phyloP scores from a whole-genome alignment of 2,888 invertebrate genomes.

The Allacma fusca region DNA sequence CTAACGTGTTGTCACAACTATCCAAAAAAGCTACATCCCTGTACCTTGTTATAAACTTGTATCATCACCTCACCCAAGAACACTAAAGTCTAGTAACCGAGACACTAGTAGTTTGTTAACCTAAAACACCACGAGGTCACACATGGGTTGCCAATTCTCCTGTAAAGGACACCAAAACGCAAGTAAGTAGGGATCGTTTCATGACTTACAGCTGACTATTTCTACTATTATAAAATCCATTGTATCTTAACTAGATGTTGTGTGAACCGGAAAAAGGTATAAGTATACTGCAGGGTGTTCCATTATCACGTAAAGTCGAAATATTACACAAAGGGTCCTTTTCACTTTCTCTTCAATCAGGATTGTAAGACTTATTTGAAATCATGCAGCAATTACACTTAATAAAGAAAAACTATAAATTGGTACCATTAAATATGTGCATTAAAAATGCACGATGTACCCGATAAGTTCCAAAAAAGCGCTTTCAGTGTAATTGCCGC shows the following conservation, averaged over 20 bases:
- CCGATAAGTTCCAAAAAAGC: background rate
- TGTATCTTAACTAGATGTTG: background rate
- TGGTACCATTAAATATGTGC: background rate
- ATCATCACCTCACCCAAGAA: background rate
- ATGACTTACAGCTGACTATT: background rate
- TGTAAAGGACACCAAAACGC: background rate
- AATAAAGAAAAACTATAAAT: background rate
- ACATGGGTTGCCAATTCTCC: background rate
- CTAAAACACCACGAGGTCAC: conserved; percentile 16
- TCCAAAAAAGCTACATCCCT: background rate
- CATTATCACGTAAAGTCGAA: background rate
- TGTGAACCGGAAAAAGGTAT: background rate
- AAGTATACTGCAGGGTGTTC: background rate
- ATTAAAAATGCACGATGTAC: conserved; percentile 1
- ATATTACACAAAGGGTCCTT: background rate
- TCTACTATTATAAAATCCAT: background rate
- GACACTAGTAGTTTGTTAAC: background rate
- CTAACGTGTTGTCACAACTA: conserved; percentile 1
- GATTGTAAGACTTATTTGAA: background rate
- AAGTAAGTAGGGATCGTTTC: background rate
- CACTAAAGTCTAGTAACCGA: background rate
- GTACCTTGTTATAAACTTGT: background rate
- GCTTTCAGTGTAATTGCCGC: conserved; percentile 9
- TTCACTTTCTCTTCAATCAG: background rate
- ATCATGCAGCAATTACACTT: conserved; percentile 13